Percentiles rank a stretch among this genome's conserved stretches.
Conservation (phyloP, 2,113 vertebrate species). For the Tyto alba region DNA sequence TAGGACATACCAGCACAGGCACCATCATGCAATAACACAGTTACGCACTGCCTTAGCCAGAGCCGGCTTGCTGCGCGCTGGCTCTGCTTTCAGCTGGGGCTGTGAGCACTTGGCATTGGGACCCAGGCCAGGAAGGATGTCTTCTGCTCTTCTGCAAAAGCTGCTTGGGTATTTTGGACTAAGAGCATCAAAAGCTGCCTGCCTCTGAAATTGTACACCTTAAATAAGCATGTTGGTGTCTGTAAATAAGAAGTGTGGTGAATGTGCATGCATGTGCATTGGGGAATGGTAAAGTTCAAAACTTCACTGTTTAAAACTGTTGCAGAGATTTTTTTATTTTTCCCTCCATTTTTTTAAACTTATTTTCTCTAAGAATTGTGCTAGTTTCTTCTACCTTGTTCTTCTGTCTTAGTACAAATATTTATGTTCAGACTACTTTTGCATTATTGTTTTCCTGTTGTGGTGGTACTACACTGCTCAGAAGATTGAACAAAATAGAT, state of each 20-base stretch:
- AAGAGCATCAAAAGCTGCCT: neutral
- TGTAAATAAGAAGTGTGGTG: neutral
- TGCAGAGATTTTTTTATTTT: neutral
- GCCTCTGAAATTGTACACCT: neutral
- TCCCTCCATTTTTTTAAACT: neutral
- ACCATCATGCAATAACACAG: fast-evolving
- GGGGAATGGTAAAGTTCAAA: neutral
- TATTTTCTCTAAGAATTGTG: neutral
- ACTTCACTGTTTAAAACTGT: neutral
- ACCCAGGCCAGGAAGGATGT: too few species aligned
- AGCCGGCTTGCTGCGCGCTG: neutral
- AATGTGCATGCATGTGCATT: fast-evolving
- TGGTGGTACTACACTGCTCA: neutral
- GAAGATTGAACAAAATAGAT: neutral
- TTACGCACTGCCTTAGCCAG: neutral
- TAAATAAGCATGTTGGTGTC: neutral
- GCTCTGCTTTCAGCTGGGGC: neutral
- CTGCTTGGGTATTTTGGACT: neutral
- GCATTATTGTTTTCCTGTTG: neutral
- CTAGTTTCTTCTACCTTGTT: neutral
- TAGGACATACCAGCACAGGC: fast-evolving
- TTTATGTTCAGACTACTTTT: neutral
- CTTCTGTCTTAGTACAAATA: neutral
- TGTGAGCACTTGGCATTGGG: neutral
- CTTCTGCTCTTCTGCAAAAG: neutral